Base-by-base conservation (phyloP, 2,113 vertebrate genomes). In the Anseranas semipalmata region DNA sequence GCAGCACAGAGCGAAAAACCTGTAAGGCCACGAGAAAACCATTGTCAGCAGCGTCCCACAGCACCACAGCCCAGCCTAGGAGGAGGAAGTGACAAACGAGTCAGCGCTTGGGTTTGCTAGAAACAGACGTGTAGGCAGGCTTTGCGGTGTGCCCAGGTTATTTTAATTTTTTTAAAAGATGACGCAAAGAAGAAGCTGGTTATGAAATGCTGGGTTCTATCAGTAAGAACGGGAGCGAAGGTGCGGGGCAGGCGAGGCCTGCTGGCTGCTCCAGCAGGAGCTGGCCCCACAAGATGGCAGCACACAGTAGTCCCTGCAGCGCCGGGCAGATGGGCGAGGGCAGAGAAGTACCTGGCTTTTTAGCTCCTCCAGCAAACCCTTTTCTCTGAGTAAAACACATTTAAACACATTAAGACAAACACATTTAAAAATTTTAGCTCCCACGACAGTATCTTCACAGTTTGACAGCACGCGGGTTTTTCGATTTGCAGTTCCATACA, bases 1-100 rank as follows among this genome's bases (percentile, higher is more conserved):
- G 98, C 98, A 99, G 96, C 91, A 99, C 93, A 2, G 98, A 97
- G 95, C 98, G 99, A 41, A 99, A 60, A 46, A 99, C 97, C 99
- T 99, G 94, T 0, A 62, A 5, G 62, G 39, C 3, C 87, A 83
- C 0, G 8, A 89, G 80, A 87, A 70, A 30, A 70, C 0, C 2
- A 10, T 4, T 0, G 39, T 95, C 84, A 97, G 76, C 33, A 7
- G 10, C 68, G n/a, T 7, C 79, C 62, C 45, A 9, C 48, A 15
- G 77, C 78, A 28, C 30, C 9, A 3, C 30, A n/a, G 15, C 83
- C 41, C 85, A 35, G 56, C 55, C 62, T 0, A 13, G 30, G 25
- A n/a, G 12, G 3, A 7, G 2, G 4, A 2, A 2, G 0, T 27
- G 32, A 24, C 3, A 6, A 19, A 6, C 0, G 15, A 35, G 41